Base-by-base conservation (phyloP, 2,113 vertebrate species). In the Spilogale gracilis region DNA sequence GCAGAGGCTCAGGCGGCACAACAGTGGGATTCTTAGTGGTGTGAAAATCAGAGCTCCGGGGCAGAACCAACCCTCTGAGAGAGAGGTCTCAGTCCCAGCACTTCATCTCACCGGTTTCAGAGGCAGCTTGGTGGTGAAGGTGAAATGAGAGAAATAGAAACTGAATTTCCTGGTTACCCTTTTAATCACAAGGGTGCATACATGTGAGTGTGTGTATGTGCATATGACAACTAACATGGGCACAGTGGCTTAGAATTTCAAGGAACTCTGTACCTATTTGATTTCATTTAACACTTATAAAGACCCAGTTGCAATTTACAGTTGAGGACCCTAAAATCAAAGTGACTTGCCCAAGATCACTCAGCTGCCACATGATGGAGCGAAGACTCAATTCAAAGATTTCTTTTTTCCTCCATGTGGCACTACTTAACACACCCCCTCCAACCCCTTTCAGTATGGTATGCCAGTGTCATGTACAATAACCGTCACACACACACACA, bases 281-380 rank as follows among this genome's bases (percentile, higher is more conserved):
- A 32, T 58, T 96, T 94, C 45, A 60, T 69, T 78, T 96, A 60
- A 71, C 38, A 21, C 12, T 94, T 61, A 60, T 21, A 45, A 8
- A 52, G 20, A 80, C n/a, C 96, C 6, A 25, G 50, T 32, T 54
- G 69, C 32, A 83, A 61, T 69, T 85, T 69, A 82, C 27, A 85
- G 32, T 60, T n/a, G 65, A 93, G 20, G 76, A 93, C 86, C 65
- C 50, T 54, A 73, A 96, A 83, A 79, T 45, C 20, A 83, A 63
- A 95, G 56, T 82, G 78, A 76, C 45, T 12, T 56, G 48, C 45
- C 21, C 89, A 76, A 84, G 86, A 65, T 73, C 78, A 81, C 3
- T 25, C 52, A 67, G 32, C 38, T 23, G 32, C 14, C 32, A 87
- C n/a, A 2, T 43, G 38, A 82, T 21, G n/a, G n/a, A 54, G 67